Evolutionary conservation across 2,797 vertebrate species (phyloP).

Genomic region (Leucoraja ocellata): DNA sequence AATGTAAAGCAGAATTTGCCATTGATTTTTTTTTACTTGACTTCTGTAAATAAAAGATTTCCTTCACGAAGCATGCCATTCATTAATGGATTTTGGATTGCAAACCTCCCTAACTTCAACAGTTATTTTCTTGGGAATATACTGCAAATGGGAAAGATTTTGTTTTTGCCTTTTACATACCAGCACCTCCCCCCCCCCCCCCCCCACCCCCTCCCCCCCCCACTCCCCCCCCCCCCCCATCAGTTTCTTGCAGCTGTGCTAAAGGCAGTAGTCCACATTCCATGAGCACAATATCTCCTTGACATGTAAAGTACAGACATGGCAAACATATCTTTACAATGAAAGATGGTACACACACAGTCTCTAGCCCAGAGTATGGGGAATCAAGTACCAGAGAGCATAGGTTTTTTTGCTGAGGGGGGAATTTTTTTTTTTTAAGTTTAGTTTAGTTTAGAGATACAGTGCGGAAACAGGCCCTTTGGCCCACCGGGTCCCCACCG

Average conservation of each 20-base stretch:
- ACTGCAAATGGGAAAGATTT: not conserved
- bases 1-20: conserved; percentile 29
- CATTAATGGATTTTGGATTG: conserved; percentile 37
- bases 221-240: not conserved
- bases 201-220: no score
- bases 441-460: no score
- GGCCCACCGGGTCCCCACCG: no score
- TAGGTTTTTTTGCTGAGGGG: no score
- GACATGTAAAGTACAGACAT: not conserved
- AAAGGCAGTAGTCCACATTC: not conserved
- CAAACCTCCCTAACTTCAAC: conserved; percentile 14
- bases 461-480: no score
- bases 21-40: conserved; percentile 22
- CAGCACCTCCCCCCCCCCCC: not conserved
- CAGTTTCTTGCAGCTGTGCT: not conserved
- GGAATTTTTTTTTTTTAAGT: no score
- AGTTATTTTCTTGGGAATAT: conserved; percentile 35
- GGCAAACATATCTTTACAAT: not conserved
- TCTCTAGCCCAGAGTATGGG: no score
- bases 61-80: conserved; percentile 31
- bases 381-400: no score
- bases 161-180: not conserved
- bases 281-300: not conserved
- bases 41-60: conserved; percentile 38
- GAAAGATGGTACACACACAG: not conserved